These are phyloP conservation scores for Salarias fasciatus DNA, from an alignment of 2,797 vertebrate genomes.

Conservation along the genomic window DNA sequence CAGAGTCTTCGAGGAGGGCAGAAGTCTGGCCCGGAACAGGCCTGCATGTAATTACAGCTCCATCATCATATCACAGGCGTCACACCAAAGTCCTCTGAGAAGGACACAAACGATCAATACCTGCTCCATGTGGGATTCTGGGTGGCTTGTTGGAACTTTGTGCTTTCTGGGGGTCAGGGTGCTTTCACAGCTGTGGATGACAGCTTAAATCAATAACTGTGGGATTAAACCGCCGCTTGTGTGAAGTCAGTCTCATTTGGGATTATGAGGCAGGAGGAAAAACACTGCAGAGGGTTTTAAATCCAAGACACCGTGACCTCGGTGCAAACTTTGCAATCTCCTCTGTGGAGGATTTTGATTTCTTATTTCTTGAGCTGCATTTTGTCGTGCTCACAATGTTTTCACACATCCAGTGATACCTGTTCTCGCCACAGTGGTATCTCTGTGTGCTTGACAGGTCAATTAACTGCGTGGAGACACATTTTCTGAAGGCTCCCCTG, in stretches of 20 bases:
- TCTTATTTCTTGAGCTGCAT: no score
- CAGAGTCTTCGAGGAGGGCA: neutral
- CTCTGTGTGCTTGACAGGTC: constrained; percentile 6
- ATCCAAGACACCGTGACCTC: constrained; percentile 4
- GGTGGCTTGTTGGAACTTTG: constrained; percentile 40
- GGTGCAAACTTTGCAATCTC: neutral
- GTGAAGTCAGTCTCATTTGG: constrained; percentile 32
- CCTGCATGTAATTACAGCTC: constrained; percentile 13
- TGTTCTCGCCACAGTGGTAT: constrained; percentile 10
- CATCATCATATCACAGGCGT: constrained; percentile 52
- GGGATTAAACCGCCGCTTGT: constrained; percentile 36
- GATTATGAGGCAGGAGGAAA: constrained; percentile 25
- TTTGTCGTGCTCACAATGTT: constrained; percentile 4
- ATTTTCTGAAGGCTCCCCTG: neutral
- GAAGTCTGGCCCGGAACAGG: no score
- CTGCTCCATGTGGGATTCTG: constrained; percentile 36
- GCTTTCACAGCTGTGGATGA: constrained; percentile 18
- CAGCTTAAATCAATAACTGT: constrained; percentile 44
- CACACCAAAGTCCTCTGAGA: constrained; percentile 44
- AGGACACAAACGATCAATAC: constrained; percentile 61
- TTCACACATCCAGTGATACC: constrained; percentile 8
- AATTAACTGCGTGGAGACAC: constrained; percentile 6
- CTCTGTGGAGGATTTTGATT: neutral
- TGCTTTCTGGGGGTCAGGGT: constrained; percentile 30
- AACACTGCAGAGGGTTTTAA: constrained; percentile 2